Conservation (phyloP, 2,113 vertebrate species). For the Poeciliopsis prolifica region DNA sequence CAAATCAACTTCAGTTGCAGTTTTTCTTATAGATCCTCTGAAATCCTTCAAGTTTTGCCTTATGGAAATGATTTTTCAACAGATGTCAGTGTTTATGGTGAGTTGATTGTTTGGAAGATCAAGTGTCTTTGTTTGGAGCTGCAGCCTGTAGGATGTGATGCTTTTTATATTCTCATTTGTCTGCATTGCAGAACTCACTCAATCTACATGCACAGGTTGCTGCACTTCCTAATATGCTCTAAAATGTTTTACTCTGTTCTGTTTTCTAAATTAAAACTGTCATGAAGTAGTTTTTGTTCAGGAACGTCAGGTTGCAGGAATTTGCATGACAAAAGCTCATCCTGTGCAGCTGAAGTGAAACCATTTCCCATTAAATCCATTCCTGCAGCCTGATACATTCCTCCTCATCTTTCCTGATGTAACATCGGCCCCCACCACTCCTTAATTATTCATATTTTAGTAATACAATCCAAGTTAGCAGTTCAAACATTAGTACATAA, state of each 20-base stretch:
- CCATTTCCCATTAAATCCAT: conserved; percentile 17
- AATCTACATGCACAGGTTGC: too few relatives aligned
- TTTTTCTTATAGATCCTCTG: too few relatives aligned
- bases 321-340: conserved; percentile 5
- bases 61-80: too few relatives aligned
- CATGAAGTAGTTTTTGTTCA: not conserved
- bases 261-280: not conserved
- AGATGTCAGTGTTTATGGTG: too few relatives aligned
- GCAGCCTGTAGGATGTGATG: too few relatives aligned
- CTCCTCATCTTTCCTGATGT: conserved; percentile 53
- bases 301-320: not conserved
- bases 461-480: conserved; percentile 80
- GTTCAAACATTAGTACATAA: conserved; percentile 82
- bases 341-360: not conserved
- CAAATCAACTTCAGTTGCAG: too few relatives aligned
- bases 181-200: too few relatives aligned
- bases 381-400: conserved; percentile 29
- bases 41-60: too few relatives aligned
- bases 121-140: too few relatives aligned
- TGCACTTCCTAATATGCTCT: too few relatives aligned
- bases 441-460: conserved; percentile 84
- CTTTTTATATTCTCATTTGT: too few relatives aligned
- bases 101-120: too few relatives aligned
- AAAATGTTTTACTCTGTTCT: not conserved
- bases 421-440: conserved; percentile 73